Evolutionary conservation across 2,888 invertebrate species (phyloP).

Genomic region (Lasioglossum marginatum): DNA sequence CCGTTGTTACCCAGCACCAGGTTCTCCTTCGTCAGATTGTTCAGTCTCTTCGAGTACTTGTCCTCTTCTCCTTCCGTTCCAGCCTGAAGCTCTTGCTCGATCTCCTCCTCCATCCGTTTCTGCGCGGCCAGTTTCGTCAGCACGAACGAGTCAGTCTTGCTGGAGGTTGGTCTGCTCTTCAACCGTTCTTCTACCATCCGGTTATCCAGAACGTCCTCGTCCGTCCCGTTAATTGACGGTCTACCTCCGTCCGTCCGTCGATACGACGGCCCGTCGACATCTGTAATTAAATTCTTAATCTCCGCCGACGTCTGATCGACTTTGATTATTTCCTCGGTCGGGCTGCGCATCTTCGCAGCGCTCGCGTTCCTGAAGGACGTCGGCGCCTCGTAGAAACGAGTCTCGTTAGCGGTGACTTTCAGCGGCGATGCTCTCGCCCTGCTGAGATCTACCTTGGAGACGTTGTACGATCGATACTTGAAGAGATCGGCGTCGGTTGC

Average conservation of each 20-base stretch:
- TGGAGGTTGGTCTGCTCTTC: conserved; percentile 30
- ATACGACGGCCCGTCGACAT: conserved; percentile 35
- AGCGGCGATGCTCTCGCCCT: not conserved
- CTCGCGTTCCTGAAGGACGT: conserved; percentile 61
- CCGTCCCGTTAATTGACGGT: conserved; percentile 53
- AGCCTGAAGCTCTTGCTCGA: not conserved
- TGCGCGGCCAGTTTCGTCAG: conserved; percentile 39
- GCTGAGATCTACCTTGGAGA: not conserved
- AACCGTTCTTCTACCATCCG: conserved; percentile 46
- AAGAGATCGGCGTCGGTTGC: conserved; percentile 30
- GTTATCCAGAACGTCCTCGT: conserved; percentile 63
- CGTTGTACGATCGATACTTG: not conserved
- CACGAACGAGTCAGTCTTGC: conserved; percentile 36
- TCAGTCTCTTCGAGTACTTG: conserved; percentile 45
- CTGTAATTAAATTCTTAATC: conserved; percentile 63
- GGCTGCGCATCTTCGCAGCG: conserved; percentile 10
- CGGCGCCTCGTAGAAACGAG: conserved; percentile 60
- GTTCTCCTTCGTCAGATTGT: conserved; percentile 56
- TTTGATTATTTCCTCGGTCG: conserved; percentile 26
- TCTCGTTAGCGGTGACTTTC: conserved; percentile 20
- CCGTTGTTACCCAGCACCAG: conserved; percentile 49
- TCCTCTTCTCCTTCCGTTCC: conserved; percentile 16
- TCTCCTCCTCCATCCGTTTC: conserved; percentile 7
- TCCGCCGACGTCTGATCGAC: conserved; percentile 41
- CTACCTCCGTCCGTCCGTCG: conserved; percentile 37